A percentile compares a stretch with the other conserved stretches of the same genome.
Conservation (phyloP, 2,888 invertebrate species). For the Herminia tarsipennalis region DNA sequence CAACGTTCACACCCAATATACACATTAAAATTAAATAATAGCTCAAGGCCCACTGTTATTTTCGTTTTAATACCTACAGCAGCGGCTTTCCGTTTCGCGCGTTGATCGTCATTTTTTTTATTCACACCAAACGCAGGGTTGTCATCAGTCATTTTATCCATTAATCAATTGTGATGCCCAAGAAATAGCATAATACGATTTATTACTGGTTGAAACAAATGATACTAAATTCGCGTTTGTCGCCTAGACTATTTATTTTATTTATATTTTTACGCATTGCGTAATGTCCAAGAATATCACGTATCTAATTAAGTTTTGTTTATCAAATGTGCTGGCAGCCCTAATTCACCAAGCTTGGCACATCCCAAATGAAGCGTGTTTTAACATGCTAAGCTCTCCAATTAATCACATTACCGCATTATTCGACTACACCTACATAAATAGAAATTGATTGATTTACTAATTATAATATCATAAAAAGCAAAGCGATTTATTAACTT, state of each 20-base stretch:
- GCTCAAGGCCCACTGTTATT: constrained; percentile 77
- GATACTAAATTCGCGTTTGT: too few relatives aligned
- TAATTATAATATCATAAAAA: constrained; percentile 12
- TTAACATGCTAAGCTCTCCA: constrained; percentile 18
- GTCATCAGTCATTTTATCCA: not conserved
- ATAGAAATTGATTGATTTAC: constrained; percentile 22
- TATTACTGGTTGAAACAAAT: too few relatives aligned
- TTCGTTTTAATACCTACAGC: constrained; percentile 68
- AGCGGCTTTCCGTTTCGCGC: constrained; percentile 48
- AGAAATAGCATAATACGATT: too few relatives aligned
- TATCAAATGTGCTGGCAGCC: not conserved
- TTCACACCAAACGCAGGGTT: constrained; percentile 22
- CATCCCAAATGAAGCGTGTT: constrained; percentile 22
- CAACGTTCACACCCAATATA: constrained; percentile 58
- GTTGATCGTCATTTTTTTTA: constrained; percentile 35
- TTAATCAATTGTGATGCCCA: too few relatives aligned
- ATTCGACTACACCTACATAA: constrained; percentile 12
- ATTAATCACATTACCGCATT: constrained; percentile 25
- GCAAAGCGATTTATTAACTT: constrained; percentile 4
- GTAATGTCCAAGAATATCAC: too few relatives aligned
- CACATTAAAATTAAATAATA: constrained; percentile 80
- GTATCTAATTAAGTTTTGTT: not conserved
- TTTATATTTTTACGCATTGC: too few relatives aligned
- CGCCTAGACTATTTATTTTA: too few relatives aligned
- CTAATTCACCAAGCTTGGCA: constrained; percentile 6